Percentiles rank a stretch among this genome's conserved stretches.
Evolutionary conservation across 2,113 vertebrate genomes (phyloP).

Genomic region (Phaethornis superciliosus): DNA sequence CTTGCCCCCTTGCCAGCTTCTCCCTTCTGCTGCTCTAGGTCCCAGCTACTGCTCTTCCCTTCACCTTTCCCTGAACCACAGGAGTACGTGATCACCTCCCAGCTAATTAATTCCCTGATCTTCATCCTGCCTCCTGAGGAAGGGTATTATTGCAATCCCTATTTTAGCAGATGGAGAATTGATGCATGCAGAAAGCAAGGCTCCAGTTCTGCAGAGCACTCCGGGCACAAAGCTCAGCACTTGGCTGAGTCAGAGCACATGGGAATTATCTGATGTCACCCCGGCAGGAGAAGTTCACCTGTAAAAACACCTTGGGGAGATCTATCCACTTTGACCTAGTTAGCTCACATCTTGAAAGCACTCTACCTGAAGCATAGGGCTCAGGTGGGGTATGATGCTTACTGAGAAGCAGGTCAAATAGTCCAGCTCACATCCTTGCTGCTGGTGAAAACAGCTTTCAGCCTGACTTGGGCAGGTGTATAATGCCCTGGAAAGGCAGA

Average conservation of each 20-base stretch:
- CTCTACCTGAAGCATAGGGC: not conserved
- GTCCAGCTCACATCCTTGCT: not conserved
- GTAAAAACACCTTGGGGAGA: not conserved
- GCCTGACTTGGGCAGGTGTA: not conserved
- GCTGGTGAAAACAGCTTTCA: not conserved
- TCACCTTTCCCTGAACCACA: not conserved
- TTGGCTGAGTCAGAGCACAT: constrained; percentile 22
- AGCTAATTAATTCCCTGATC: not conserved
- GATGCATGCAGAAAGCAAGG: not conserved
- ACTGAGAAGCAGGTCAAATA: not conserved
- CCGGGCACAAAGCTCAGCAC: not conserved
- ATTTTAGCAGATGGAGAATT: fast-evolving
- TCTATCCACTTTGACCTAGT: not conserved
- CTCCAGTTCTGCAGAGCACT: not conserved
- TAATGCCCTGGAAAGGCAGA: not conserved
- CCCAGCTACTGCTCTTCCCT: not conserved
- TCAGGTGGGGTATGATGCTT: not conserved
- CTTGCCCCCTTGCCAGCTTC: not conserved
- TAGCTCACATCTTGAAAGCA: not conserved
- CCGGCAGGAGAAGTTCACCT: not conserved
- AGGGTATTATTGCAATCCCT: not conserved
- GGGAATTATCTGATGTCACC: constrained; percentile 2
- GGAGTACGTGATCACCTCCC: fast-evolving
- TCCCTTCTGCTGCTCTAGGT: not conserved
- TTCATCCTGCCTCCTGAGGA: not conserved